phyloP scores from a whole-genome alignment of 2,888 invertebrate genomes.

The Lycocerus yunnanus region DNA sequence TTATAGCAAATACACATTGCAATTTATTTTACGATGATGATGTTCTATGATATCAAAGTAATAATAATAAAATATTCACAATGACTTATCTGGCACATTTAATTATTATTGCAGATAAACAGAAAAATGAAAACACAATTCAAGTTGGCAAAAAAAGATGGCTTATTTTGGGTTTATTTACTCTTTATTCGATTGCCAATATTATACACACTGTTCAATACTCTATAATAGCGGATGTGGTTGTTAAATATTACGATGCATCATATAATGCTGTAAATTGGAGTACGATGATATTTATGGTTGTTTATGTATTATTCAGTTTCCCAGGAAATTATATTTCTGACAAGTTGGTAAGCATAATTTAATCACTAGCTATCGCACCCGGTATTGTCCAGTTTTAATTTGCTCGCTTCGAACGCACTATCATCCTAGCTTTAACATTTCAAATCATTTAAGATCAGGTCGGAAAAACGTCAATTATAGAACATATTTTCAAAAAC shows the following conservation, averaged over 20 bases:
- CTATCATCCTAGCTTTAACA: no score
- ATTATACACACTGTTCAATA: slow-evolving; percentile 97
- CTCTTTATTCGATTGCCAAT: slow-evolving; percentile 86
- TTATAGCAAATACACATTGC: no score
- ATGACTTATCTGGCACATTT: background rate
- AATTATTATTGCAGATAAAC: background rate
- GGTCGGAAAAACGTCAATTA: no score
- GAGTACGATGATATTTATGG: slow-evolving; percentile 98
- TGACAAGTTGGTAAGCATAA: background rate
- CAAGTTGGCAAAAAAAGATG: slow-evolving; percentile 62
- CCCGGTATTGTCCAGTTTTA: no score
- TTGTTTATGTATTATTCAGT: slow-evolving; percentile 93
- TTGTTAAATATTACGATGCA: slow-evolving; percentile 77
- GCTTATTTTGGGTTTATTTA: slow-evolving; percentile 84
- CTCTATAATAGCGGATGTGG: slow-evolving; percentile 87
- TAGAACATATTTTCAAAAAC: no score
- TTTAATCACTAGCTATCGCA: background rate
- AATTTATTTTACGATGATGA: no score
- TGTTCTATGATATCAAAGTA: no score
- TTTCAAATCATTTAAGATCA: no score
- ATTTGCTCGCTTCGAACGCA: no score
- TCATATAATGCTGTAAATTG: slow-evolving; percentile 81
- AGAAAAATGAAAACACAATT: background rate
- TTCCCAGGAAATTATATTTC: slow-evolving; percentile 96
- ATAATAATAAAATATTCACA: no score